Evolutionary conservation across 1,140 invertebrate species (phyloP).

Genomic region (Apis cerana): DNA sequence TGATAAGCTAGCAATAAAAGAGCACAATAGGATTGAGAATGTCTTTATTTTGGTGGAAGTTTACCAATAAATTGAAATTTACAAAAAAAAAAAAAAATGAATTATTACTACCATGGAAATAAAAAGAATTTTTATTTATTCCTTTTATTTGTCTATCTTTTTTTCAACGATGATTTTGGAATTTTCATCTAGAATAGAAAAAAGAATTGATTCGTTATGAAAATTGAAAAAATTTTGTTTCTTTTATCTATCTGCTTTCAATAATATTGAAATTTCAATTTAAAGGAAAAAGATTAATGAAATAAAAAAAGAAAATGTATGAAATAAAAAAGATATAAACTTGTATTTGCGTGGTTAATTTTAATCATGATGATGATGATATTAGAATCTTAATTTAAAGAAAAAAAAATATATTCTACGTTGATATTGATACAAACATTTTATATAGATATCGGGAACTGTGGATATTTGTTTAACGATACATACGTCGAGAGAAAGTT

Average conservation of each 20-base stretch:
- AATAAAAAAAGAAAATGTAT: background rate
- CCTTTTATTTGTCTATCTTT: background rate
- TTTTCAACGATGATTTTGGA: background rate
- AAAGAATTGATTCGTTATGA: too few species aligned
- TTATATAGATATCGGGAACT: background rate
- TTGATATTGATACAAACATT: background rate
- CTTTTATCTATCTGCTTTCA: background rate
- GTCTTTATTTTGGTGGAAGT: background rate
- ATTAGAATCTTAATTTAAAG: background rate
- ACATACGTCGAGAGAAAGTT: background rate
- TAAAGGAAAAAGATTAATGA: background rate
- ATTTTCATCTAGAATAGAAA: too few species aligned
- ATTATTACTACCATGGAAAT: background rate
- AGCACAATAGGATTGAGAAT: background rate
- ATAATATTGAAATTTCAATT: background rate
- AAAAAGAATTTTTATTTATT: background rate
- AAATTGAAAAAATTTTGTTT: background rate
- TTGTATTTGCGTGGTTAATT: background rate
- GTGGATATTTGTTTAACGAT: background rate
- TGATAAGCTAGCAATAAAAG: background rate
- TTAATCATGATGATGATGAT: background rate
- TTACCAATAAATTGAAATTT: background rate
- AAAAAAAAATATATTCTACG: background rate
- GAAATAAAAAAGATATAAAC: background rate
- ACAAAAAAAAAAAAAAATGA: background rate